Base-by-base conservation (phyloP, 2,113 vertebrate species). In the Lontra canadensis region DNA sequence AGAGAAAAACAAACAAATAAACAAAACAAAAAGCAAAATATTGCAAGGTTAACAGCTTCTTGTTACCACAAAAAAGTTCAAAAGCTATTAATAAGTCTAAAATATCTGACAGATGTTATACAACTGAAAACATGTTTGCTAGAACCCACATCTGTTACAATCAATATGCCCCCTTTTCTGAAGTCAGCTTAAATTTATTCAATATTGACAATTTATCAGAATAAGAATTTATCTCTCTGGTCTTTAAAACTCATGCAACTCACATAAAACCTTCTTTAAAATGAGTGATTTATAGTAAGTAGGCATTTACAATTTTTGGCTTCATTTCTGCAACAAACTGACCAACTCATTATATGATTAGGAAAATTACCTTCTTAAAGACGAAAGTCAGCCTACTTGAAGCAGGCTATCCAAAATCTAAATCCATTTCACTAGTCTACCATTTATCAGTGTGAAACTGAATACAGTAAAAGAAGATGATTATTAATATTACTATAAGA, bases 161-260 rank as follows among this genome's bases (percentile, higher is more conserved):
- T 49, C 52, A 90, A 65, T 67, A 67, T 57, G 4, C 5, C 18
- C 4, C 34, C 1, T 31, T 94, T 81, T 57, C 57, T 47, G 17
- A 88, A 95, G 90, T 93, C 15, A 44, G 39, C 57, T 96, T 93
- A 97, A 91, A 89, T 95, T 14, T 91, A 20, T 65, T 90, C 69
- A 90, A 42, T 25, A n/a, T 34, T 67, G 61, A 63, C 2, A 57
- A 73, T 39, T 88, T 49, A 69, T 92, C 59, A 95, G 7, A 49
- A 31, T 69, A 73, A 65, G 49, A 65, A 78, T 79, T 91, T 91
- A 87, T 71, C 42, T 90, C 12, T 21, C 26, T 69, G 4, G 3
- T 44, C n/a, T 82, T 96, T n/a, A 94, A 92, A 81, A 94, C 7
- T 55, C 52, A 94, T 9, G n/a, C 5, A 73, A 67, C n/a, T 42